Conservation (phyloP, 92 coral and sea anemone genomes). For the Bergia sp. region DNA sequence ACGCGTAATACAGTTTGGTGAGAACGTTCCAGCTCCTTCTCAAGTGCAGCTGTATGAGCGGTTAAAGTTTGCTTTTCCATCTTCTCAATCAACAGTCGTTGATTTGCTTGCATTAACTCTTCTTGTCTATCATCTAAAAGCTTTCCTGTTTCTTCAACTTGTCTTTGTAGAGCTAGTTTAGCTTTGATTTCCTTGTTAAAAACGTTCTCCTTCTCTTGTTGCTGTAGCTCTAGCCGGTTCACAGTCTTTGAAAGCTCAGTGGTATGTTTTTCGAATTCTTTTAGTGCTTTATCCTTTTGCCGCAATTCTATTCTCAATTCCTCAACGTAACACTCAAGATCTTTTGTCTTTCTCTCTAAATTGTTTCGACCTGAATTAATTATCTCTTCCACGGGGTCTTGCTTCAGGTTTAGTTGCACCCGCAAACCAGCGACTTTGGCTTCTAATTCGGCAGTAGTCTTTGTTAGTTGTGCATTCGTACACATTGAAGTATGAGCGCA, state of each 20-base stretch:
- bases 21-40: slow-evolving; percentile 17
- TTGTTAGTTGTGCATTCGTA: neutral
- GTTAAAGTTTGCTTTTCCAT: slow-evolving; percentile 19
- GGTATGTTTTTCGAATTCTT: neutral
- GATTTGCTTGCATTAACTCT: slow-evolving; percentile 9
- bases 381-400: slow-evolving; percentile 1
- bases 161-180: neutral
- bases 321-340: neutral
- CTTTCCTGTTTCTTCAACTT: slow-evolving; percentile 2
- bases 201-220: neutral
- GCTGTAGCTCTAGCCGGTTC: neutral
- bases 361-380: neutral
- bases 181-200: neutral
- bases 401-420: neutral
- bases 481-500: neutral
- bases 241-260: neutral
- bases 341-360: slow-evolving; percentile 7
- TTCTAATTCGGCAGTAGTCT: neutral
- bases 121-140: neutral
- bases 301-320: neutral
- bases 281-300: slow-evolving; percentile 15
- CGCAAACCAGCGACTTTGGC: neutral
- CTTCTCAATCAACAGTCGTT: neutral
- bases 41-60: slow-evolving; percentile 12
- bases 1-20: slow-evolving; percentile 6